phyloP scores from a whole-genome alignment of 2,113 vertebrate genomes.

The Marcusenius ussheri region DNA sequence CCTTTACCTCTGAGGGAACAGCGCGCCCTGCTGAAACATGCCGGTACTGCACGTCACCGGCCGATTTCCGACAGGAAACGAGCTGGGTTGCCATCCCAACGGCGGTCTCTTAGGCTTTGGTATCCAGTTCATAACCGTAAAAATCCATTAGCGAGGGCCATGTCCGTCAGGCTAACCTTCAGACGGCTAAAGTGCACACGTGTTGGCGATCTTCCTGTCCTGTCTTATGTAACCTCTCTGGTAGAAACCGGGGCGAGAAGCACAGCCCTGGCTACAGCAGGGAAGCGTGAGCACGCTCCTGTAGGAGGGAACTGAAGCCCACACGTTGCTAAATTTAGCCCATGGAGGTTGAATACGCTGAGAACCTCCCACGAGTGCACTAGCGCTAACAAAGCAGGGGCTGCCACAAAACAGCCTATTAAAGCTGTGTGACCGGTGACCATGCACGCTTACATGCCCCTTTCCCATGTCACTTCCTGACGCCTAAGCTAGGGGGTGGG shows the following conservation, averaged over 20 bases:
- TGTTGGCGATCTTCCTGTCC: neutral
- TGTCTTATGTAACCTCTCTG: neutral
- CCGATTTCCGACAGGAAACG: neutral
- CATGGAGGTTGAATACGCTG: neutral
- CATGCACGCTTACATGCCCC: neutral
- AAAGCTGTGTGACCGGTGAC: neutral
- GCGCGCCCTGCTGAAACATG: neutral
- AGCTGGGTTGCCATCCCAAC: neutral
- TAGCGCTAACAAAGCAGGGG: neutral
- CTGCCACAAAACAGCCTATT: neutral
- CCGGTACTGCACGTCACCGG: neutral
- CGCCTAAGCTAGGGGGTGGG: neutral
- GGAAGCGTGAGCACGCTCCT: neutral
- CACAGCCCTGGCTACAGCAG: neutral
- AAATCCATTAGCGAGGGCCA: neutral
- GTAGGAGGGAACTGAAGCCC: slow-evolving; percentile 17
- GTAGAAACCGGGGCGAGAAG: neutral
- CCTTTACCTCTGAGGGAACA: neutral
- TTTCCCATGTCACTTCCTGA: neutral
- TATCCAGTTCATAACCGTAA: neutral
- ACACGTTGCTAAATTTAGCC: slow-evolving; percentile 21
- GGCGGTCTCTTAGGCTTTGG: slow-evolving; percentile 7
- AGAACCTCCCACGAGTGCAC: slow-evolving; percentile 8
- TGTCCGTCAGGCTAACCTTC: neutral
- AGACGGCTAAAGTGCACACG: neutral